phyloP scores from a whole-genome alignment of 2,113 vertebrate species.

The Chaenogobius annularis region DNA sequence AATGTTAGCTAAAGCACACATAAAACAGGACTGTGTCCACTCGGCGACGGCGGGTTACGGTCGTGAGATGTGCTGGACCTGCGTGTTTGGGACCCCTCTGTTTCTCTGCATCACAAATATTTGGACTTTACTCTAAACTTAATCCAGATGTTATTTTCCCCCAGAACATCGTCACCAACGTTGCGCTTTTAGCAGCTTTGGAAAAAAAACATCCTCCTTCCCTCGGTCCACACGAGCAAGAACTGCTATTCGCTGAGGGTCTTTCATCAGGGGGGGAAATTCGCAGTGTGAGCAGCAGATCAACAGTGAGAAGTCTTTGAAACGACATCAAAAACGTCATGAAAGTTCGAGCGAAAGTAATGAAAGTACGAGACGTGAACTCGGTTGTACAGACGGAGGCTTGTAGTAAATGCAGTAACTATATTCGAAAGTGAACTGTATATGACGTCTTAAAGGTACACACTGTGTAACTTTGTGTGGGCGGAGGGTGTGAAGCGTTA shows the following conservation, averaged over 20 bases:
- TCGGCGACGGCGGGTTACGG: too few relatives aligned
- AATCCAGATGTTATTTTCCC: conserved; percentile 70
- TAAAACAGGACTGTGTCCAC: too few relatives aligned
- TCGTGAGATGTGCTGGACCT: too few relatives aligned
- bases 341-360: background rate
- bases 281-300: background rate
- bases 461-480: background rate
- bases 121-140: conserved; percentile 70
- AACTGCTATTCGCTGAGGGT: too few relatives aligned
- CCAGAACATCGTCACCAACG: conserved; percentile 36
- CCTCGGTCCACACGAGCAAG: conserved; percentile 50
- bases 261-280: conserved; percentile 36
- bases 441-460: background rate
- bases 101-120: conserved; percentile 52
- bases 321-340: conserved; percentile 22
- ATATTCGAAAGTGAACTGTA: too few relatives aligned
- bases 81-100: too few relatives aligned
- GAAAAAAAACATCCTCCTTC: conserved; percentile 61
- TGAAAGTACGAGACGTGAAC: background rate
- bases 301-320: conserved; percentile 20
- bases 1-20: too few relatives aligned
- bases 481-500: too few relatives aligned
- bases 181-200: conserved; percentile 49
- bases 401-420: background rate
- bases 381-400: background rate